Evolutionary conservation across 2,888 invertebrate species (phyloP).

Genomic region (Erebia palarica): DNA sequence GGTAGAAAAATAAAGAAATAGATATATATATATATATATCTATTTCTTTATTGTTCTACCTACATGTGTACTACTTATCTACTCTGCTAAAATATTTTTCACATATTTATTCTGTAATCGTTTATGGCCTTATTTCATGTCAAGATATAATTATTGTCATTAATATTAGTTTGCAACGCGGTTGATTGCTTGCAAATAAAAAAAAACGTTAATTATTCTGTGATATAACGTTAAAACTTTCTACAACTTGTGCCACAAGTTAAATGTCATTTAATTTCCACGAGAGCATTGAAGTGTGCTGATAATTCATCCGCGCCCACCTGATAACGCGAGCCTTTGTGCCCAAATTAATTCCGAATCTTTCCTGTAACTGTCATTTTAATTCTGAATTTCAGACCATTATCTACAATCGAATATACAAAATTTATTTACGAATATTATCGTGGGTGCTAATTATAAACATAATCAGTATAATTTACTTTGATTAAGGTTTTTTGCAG

Average conservation of each 20-base stretch:
- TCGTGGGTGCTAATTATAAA: constrained; percentile 9
- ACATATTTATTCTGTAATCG: too few relatives aligned
- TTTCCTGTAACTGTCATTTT: constrained; percentile 65
- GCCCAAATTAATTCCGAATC: constrained; percentile 71
- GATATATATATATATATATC: too few relatives aligned
- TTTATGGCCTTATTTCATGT: too few relatives aligned
- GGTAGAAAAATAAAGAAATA: too few relatives aligned
- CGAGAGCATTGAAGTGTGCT: constrained; percentile 71
- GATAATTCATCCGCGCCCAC: constrained; percentile 66
- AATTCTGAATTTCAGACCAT: constrained; percentile 35
- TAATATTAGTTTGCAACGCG: too few relatives aligned
- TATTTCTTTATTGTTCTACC: too few relatives aligned
- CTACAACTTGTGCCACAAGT: constrained; percentile 50
- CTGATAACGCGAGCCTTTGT: constrained; percentile 60
- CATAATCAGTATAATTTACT: neutral
- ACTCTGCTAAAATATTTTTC: too few relatives aligned
- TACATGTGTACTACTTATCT: too few relatives aligned
- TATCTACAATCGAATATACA: neutral
- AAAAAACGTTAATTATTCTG: too few relatives aligned
- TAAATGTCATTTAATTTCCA: constrained; percentile 76
- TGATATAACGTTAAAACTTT: neutral
- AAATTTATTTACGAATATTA: neutral
- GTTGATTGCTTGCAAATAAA: too few relatives aligned
- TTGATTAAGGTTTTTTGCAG: neutral
- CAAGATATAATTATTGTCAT: too few relatives aligned